A percentile compares a stretch with the other conserved stretches of the same genome.
Conservation (phyloP, 2,888 invertebrate genomes). For the Odontomyia ornata region DNA sequence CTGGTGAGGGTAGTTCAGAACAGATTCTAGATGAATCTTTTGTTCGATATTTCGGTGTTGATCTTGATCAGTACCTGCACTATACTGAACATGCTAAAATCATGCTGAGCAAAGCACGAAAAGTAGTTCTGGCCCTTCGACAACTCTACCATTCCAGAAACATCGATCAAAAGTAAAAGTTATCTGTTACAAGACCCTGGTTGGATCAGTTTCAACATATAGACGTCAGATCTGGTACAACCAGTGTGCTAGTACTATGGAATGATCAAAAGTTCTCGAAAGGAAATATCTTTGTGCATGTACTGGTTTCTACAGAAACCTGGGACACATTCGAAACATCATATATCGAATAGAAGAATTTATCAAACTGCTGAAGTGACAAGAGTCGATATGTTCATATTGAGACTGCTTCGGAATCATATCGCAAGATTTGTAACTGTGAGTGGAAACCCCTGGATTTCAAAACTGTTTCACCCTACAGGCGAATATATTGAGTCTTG, state of each 20-base stretch:
- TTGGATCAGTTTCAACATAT: constrained; percentile 36
- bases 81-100: constrained; percentile 1
- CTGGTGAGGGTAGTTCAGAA: neutral
- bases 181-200: constrained; percentile 5
- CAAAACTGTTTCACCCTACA: neutral
- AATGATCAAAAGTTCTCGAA: constrained; percentile 32
- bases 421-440: neutral
- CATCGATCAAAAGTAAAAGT: neutral
- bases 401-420: constrained; percentile 13
- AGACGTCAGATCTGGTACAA: constrained; percentile 38
- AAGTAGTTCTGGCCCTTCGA: neutral
- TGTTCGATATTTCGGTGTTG: constrained; percentile 38
- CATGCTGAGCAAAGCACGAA: neutral
- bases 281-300: constrained; percentile 22
- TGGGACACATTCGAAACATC: neutral
- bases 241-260: constrained; percentile 20
- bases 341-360: neutral
- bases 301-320: neutral
- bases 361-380: neutral
- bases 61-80: constrained; percentile 9
- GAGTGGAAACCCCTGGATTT: neutral
- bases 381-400: neutral
- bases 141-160: constrained; percentile 11
- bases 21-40: neutral
- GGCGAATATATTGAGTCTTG: neutral